Evolutionary conservation across 2,888 invertebrate genomes (phyloP).

Genomic region (Aphodius granarius): DNA sequence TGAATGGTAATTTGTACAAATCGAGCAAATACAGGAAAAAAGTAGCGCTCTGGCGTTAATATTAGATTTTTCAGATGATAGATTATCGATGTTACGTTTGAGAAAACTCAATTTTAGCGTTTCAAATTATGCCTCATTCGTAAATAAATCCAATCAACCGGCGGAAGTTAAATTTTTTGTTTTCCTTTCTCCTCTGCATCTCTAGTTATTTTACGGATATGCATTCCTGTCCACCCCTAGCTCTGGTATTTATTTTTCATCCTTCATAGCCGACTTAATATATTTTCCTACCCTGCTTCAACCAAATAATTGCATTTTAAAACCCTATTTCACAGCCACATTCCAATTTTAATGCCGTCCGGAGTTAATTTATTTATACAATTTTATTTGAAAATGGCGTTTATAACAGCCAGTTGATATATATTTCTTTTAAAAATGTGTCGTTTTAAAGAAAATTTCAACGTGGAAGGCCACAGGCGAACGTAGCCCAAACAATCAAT

Average conservation of each 20-base stretch:
- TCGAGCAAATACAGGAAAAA: conserved; percentile 12
- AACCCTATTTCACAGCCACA: background rate
- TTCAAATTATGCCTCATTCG: conserved; percentile 12
- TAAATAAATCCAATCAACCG: conserved; percentile 6
- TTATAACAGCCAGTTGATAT: background rate
- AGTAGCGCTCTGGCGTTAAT: background rate
- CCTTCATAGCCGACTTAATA: background rate
- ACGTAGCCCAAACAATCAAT: too few relatives aligned
- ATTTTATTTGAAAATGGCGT: too few relatives aligned
- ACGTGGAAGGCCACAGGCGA: too few relatives aligned
- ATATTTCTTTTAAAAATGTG: too few relatives aligned
- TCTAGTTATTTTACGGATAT: background rate
- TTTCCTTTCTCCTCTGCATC: background rate
- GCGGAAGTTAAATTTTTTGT: background rate
- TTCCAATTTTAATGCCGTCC: too few relatives aligned
- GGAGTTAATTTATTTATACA: too few relatives aligned
- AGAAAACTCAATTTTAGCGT: conserved; percentile 12
- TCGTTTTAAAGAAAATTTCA: too few relatives aligned
- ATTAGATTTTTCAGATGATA: conserved; percentile 16
- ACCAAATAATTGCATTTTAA: background rate
- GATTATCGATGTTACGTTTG: conserved; percentile 16
- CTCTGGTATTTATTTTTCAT: background rate
- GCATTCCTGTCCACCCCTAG: background rate
- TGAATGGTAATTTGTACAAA: conserved; percentile 18
- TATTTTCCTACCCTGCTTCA: background rate